phyloP scores from a whole-genome alignment of 2,113 vertebrate genomes.

The Eurystomus gularis region DNA sequence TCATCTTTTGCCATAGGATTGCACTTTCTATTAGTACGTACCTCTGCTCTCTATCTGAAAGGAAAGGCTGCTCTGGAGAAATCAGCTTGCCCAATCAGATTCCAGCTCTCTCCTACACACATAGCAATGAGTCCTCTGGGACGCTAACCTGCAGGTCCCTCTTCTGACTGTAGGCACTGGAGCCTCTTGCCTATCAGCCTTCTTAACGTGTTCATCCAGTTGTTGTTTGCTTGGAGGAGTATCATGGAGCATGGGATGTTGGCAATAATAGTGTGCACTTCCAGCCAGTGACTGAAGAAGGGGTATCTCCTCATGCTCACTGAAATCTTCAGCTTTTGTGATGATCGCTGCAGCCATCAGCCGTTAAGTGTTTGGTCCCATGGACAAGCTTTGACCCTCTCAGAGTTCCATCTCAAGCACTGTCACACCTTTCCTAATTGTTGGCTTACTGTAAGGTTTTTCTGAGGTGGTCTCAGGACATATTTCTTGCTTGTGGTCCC shows the following conservation, averaged over 20 bases:
- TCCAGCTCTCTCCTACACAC: neutral
- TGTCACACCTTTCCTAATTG: neutral
- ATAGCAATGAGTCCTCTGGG: neutral
- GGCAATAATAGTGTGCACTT: neutral
- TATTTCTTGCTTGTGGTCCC: neutral
- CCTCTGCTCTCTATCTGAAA: neutral
- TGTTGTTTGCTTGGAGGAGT: neutral
- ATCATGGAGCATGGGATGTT: neutral
- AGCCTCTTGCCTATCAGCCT: neutral
- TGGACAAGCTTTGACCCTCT: rapidly evolving
- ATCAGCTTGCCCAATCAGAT: neutral
- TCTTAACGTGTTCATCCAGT: neutral
- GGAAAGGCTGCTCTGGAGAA: neutral
- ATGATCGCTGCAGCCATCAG: neutral
- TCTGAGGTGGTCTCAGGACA: neutral
- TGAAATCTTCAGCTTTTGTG: neutral
- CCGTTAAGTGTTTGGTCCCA: neutral
- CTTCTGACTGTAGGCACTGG: neutral
- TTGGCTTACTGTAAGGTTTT: neutral
- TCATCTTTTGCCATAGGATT: neutral
- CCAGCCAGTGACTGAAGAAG: neutral
- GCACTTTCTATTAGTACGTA: neutral
- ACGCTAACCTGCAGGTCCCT: rapidly evolving
- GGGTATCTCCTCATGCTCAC: neutral
- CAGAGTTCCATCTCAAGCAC: neutral